Evolutionary conservation across 2,888 invertebrate species (phyloP).

Genomic region (Amphipyra berbera): DNA sequence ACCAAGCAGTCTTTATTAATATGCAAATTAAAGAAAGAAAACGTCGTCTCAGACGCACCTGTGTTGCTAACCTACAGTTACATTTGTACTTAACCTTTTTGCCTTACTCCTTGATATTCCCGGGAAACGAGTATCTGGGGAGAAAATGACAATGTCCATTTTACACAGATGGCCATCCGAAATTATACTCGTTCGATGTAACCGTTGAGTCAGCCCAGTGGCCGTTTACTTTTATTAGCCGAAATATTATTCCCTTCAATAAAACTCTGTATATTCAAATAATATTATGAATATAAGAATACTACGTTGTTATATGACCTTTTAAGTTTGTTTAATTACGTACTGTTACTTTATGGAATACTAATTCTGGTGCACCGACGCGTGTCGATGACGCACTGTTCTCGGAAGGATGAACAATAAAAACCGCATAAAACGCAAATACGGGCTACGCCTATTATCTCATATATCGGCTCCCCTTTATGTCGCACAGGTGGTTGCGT

Average conservation of each 20-base stretch:
- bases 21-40: constrained; percentile 69
- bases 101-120: constrained; percentile 53
- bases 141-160: constrained; percentile 63
- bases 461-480: constrained; percentile 40
- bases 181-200: constrained; percentile 59
- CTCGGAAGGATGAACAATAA: constrained; percentile 66
- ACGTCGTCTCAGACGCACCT: constrained; percentile 63
- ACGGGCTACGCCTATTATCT: constrained; percentile 59
- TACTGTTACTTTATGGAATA: neutral
- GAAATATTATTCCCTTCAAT: constrained; percentile 50
- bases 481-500: constrained; percentile 58
- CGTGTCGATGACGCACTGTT: constrained; percentile 59
- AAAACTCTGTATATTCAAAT: constrained; percentile 5
- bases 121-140: constrained; percentile 46
- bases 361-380: constrained; percentile 30
- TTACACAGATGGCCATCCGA: constrained; percentile 62
- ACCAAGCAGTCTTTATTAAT: constrained; percentile 62
- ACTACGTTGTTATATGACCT: no score
- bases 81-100: constrained; percentile 57
- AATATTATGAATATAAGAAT: neutral
- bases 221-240: constrained; percentile 54
- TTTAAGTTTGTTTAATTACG: no score
- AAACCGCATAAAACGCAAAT: constrained; percentile 61
- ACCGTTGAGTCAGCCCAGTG: constrained; percentile 41
- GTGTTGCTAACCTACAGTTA: constrained; percentile 23